Evolutionary conservation across 2,797 vertebrate species (phyloP).

Genomic region (Sebastes matsubarae): DNA sequence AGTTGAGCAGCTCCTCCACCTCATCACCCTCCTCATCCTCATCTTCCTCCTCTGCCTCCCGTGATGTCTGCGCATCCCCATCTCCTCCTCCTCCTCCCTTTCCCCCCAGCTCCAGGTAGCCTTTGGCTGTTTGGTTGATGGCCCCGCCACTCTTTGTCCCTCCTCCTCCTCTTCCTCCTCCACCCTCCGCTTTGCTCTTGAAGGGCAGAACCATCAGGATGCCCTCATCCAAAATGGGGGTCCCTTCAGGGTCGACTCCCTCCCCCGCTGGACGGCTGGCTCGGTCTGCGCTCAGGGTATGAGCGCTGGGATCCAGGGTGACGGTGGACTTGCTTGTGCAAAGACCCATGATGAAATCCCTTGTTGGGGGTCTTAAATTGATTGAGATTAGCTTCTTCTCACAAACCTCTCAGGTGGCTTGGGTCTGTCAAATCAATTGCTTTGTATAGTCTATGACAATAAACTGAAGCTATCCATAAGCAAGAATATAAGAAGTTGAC

Average conservation of each 20-base stretch:
- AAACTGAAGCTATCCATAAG: not conserved
- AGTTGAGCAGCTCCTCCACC: constrained; percentile 66
- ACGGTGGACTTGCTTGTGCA: constrained; percentile 70
- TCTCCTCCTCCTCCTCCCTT: constrained; percentile 41
- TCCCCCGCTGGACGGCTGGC: not conserved
- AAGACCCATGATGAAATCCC: constrained; percentile 61
- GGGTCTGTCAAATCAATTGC: not conserved
- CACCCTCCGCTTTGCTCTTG: constrained; percentile 43
- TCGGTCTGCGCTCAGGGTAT: constrained; percentile 16
- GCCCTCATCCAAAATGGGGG: constrained; percentile 42
- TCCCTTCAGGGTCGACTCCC: constrained; percentile 22
- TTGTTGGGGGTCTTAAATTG: not conserved
- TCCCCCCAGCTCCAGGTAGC: constrained; percentile 71
- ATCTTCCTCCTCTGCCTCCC: constrained; percentile 51
- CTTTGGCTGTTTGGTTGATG: constrained; percentile 50
- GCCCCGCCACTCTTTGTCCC: constrained; percentile 3
- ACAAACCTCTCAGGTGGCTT: not conserved
- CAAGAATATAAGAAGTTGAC: not conserved
- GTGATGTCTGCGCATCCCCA: constrained; percentile 41
- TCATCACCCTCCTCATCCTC: constrained; percentile 60
- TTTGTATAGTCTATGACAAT: not conserved
- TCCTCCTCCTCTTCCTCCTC: constrained; percentile 3
- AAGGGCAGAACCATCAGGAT: constrained; percentile 59
- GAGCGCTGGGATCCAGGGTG: constrained; percentile 55
- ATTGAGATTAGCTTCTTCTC: not conserved